These are phyloP conservation scores for Amblyornis subalaris DNA, from an alignment of 2,113 vertebrate genomes.

Conservation along the genomic window DNA sequence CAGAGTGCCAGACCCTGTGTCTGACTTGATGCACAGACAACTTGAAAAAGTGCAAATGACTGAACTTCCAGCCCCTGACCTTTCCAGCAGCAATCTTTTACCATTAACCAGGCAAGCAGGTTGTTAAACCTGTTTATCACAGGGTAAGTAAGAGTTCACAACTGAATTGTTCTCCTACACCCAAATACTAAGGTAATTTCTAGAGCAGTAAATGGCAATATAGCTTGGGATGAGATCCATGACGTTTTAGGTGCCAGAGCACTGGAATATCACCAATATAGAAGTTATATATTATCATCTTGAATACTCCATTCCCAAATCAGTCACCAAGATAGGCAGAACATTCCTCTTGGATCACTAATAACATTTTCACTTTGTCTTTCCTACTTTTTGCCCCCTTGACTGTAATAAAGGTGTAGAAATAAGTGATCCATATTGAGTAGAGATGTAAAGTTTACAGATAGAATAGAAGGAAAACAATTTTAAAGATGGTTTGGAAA, in stretches of 20 bases:
- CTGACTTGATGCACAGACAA: neutral
- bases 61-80: neutral
- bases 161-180: neutral
- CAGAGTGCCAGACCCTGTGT: neutral
- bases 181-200: neutral
- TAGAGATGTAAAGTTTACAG: neutral
- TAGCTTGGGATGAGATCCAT: neutral
- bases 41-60: neutral
- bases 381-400: neutral
- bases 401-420: neutral
- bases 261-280: neutral
- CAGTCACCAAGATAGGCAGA: neutral
- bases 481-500: neutral
- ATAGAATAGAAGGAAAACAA: neutral
- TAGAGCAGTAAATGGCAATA: constrained; percentile 1
- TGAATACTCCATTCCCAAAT: neutral
- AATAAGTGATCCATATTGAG: neutral
- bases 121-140: neutral
- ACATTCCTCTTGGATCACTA: neutral
- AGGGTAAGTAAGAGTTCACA: neutral
- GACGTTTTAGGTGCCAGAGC: neutral
- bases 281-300: neutral
- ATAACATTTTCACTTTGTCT: neutral
- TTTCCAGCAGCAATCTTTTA: neutral
- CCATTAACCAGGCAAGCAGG: neutral